phyloP scores from a whole-genome alignment of 2,888 invertebrate species.

The Lasioglossum figueresi region DNA sequence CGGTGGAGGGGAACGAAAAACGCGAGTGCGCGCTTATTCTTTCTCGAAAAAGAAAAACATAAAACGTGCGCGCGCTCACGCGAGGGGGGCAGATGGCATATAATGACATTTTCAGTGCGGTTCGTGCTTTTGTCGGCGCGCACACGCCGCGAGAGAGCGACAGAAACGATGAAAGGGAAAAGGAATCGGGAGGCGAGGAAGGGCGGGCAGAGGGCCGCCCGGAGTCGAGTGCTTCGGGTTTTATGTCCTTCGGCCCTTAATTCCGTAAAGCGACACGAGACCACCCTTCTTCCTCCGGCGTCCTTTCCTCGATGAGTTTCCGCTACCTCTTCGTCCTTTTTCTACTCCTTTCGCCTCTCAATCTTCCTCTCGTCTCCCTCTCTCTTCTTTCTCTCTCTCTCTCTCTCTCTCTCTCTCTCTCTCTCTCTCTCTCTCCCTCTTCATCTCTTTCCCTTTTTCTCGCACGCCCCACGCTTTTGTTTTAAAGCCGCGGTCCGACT shows the following conservation, averaged over 20 bases:
- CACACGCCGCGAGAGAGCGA: slow-evolving; percentile 21
- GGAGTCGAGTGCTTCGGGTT: slow-evolving; percentile 62
- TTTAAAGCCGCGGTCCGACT: background rate
- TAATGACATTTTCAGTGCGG: slow-evolving; percentile 69
- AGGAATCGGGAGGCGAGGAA: slow-evolving; percentile 9
- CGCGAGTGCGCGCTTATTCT: slow-evolving; percentile 39
- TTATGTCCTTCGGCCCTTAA: slow-evolving; percentile 73
- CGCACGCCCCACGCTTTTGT: background rate
- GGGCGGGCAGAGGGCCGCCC: slow-evolving; percentile 35
- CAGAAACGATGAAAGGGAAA: slow-evolving; percentile 33
- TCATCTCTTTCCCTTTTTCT: background rate
- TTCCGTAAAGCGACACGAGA: slow-evolving; percentile 70
- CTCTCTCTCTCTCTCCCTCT: background rate
- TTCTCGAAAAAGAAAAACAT: slow-evolving; percentile 34
- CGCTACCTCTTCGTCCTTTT: slow-evolving; percentile 42
- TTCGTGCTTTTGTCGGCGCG: slow-evolving; percentile 57
- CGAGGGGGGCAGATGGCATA: slow-evolving; percentile 45
- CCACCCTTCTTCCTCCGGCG: slow-evolving; percentile 38
- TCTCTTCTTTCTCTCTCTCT: background rate
- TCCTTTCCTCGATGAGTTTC: slow-evolving; percentile 56
- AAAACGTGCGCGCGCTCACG: slow-evolving; percentile 1
- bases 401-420: background rate
- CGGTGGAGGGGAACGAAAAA: slow-evolving; percentile 36
- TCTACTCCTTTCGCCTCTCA: slow-evolving; percentile 9
- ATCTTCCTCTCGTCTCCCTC: slow-evolving; percentile 6